Percentiles rank a stretch among this genome's conserved stretches.
Conservation (phyloP, 1,140 invertebrate species). For the Eriosoma lanigerum region DNA sequence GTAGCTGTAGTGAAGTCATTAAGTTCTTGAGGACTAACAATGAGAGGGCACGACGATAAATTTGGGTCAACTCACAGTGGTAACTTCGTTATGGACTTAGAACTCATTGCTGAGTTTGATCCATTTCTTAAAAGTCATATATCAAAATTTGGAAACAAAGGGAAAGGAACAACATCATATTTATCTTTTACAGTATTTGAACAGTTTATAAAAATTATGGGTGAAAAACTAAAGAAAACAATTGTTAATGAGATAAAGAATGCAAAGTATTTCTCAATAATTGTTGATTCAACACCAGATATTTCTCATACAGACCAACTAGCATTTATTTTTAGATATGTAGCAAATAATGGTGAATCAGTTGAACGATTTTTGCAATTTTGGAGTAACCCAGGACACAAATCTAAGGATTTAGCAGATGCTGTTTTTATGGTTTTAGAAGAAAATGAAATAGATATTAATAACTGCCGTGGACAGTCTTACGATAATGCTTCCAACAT, state of each 20-base stretch:
- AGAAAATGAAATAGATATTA: constrained; percentile 40
- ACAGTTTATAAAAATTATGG: constrained; percentile 56
- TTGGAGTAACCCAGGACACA: constrained; percentile 12
- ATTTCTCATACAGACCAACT: constrained; percentile 48
- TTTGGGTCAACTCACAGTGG: constrained; percentile 54
- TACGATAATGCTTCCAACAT: constrained; percentile 55
- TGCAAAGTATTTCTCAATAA: constrained; percentile 58
- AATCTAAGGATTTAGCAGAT: constrained; percentile 24
- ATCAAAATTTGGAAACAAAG: constrained; percentile 56
- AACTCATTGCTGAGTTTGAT: constrained; percentile 58
- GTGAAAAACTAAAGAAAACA: constrained; percentile 52
- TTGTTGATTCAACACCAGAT: constrained; percentile 49
- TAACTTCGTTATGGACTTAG: constrained; percentile 55
- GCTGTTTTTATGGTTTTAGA: constrained; percentile 33
- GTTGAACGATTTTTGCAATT: constrained; percentile 33
- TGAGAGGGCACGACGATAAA: constrained; percentile 54
- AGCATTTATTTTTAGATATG: constrained; percentile 22
- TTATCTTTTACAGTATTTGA: constrained; percentile 57
- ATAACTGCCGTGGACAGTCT: constrained; percentile 54
- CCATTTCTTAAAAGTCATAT: constrained; percentile 57
- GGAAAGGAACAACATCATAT: constrained; percentile 56
- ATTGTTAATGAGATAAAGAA: constrained; percentile 56
- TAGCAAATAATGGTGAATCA: constrained; percentile 34
- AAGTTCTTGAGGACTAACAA: constrained; percentile 53
- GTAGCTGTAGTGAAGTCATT: constrained; percentile 54